Evolutionary conservation across 2,113 vertebrate species (phyloP), one percentile per base, ranked within the genome.

Genomic region (Vicugna pacos): DNA sequence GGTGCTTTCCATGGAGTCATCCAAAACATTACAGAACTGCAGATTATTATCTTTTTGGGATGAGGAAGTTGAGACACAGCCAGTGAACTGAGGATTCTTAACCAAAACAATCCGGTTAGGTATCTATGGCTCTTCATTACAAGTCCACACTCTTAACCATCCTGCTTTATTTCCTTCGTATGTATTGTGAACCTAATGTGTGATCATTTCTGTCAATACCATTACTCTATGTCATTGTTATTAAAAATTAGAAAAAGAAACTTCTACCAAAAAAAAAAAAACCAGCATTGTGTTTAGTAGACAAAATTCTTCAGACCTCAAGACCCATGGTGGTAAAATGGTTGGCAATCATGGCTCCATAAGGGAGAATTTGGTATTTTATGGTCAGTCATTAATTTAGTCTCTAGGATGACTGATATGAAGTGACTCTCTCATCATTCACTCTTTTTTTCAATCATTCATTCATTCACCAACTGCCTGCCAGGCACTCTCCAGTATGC

Each of bases 191-290:
- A 60, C 30, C 9, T 54, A 19, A 52, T 22, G 2, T 10, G 46
- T 32, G 9, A 38, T 93, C 26, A 38, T 30, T 72, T 91, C 64
- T 58, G 17, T 64, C 24, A 73, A 1, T 42, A 62, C 28, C 60
- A 35, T 69, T 76, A 20, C 73, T 64, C n/a, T 22, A 20, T 32
- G 50, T 58, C 79, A 8, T 38, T 81, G 19, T 88, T 89, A 60
- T 22, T 80, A 82, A 77, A 86, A 93, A 77, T 65, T 12, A 89
- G 42, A 86, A 92, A 95, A 89, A 82, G 7, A 86, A 77, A 73
- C 24, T 30, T 5, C 38, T 83, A 24, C 70, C 42, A 72, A 77
- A 91, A 77, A 77, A 88, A 38, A 38, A 16, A 95, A 88, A 42
- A 38, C 13, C 93, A 50, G 7, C 65, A 85, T 15, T 42, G 24